Conservation (phyloP, 2,888 invertebrate species). For the Synanthedon tipuliformis region DNA sequence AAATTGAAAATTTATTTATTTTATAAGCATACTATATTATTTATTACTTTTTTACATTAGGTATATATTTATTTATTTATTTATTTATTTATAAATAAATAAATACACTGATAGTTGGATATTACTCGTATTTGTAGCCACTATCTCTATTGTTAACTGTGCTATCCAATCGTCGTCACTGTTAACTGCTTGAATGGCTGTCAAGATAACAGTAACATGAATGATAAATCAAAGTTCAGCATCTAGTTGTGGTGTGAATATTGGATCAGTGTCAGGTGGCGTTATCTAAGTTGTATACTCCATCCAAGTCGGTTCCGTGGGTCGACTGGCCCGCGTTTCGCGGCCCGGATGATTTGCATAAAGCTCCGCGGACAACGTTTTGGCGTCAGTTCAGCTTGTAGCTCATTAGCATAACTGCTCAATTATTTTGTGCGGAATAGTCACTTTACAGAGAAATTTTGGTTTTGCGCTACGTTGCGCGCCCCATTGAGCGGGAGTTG, state of each 20-base stretch:
- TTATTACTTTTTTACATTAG: no score
- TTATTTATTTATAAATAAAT: no score
- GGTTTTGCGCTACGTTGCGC: slow-evolving; percentile 38
- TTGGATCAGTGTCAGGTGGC: background rate
- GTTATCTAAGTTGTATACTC: background rate
- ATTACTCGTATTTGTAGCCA: no score
- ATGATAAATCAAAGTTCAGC: background rate
- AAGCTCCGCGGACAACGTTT: slow-evolving; percentile 54
- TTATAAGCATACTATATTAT: no score
- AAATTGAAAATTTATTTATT: no score
- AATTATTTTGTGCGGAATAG: slow-evolving; percentile 62
- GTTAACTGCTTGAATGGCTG: no score
- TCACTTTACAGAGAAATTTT: slow-evolving; percentile 55
- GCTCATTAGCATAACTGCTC: slow-evolving; percentile 65
- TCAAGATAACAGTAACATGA: no score
- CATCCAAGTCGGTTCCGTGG: background rate
- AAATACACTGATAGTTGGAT: no score
- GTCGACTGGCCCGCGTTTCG: slow-evolving; percentile 3
- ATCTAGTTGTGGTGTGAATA: background rate
- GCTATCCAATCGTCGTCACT: no score
- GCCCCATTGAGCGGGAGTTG: slow-evolving; percentile 24
- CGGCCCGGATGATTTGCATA: slow-evolving; percentile 48
- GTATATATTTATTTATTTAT: no score
- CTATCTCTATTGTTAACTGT: no score
- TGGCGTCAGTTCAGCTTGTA: slow-evolving; percentile 58